phyloP scores from a whole-genome alignment of 2,113 vertebrate species.

The Mirza zaza region DNA sequence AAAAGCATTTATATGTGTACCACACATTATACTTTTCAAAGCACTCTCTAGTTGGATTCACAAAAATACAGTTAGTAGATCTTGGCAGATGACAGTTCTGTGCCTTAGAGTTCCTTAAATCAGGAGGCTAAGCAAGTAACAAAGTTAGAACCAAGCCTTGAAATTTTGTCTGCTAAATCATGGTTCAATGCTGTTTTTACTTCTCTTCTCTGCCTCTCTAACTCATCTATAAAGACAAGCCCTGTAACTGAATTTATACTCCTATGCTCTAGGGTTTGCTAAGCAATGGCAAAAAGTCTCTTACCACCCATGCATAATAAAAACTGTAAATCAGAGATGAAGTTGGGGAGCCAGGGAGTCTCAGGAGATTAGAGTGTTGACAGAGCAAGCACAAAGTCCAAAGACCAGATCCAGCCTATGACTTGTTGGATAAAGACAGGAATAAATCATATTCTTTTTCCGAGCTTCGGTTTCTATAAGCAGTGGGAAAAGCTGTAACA shows the following conservation, averaged over 20 bases:
- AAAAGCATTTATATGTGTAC: neutral
- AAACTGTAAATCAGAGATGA: neutral
- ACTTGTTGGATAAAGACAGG: neutral
- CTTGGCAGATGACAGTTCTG: neutral
- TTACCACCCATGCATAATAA: neutral
- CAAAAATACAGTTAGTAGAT: neutral
- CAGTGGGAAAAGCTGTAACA: neutral
- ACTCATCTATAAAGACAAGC: neutral
- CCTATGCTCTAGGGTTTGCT: neutral
- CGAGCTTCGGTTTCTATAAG: neutral
- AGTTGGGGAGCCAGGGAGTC: neutral
- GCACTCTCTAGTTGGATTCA: neutral
- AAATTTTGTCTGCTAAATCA: neutral
- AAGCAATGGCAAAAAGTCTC: neutral
- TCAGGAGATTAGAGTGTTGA: neutral
- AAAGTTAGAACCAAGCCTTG: neutral
- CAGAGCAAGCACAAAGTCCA: slow-evolving; percentile 21
- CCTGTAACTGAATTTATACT: neutral
- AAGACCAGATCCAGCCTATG: neutral
- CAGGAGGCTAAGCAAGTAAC: neutral
- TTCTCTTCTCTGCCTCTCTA: neutral
- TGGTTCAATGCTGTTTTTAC: neutral
- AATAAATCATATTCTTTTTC: neutral
- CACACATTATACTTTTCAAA: neutral
- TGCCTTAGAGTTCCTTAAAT: neutral